Evolutionary conservation across 2,888 invertebrate species (phyloP), one percentile per base, ranked within the genome.

Genomic region (Candidula unifasciata): DNA sequence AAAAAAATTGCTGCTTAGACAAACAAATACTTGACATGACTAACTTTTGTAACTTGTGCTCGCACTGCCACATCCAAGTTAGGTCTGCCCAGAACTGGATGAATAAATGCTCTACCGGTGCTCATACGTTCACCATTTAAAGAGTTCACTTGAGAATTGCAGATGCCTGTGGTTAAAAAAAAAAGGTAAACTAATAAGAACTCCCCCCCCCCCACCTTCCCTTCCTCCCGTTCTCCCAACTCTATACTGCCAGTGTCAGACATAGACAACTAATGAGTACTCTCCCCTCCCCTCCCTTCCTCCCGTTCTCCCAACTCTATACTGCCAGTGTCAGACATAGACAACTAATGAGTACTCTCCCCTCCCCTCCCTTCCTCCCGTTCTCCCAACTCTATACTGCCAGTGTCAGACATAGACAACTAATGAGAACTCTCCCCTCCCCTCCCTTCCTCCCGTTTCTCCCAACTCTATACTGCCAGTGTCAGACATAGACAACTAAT

Each of bases 91-190:
- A 91, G 88, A 27, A 89, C 89, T 10, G 91, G 90, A 44, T 89
- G 80, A 0, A 93, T 88, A 82, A 89, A 93, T 21, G 92, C 91
- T 79, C 90, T 90, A 13, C 90, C 88, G 6, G 92, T 90, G 57
- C 92, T 91, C 80, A 89, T 89, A 8, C 93, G 88, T 27, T 89
- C 87, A 3, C 93, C 92, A 64, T 90, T 89, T 3, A 88, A 86
- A 0, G 90, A 89, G 1, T 90, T 92, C 8, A 85, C 82, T 78
- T 90, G 90, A 3, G 81, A 74, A 24, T 79, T 64, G 1, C 82
- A 80, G 24, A 89, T 86, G 3, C 91, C 91, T 91, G 84, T 13
- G 82, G 21, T 21, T 16, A 64, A 64, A 21, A 5, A 64, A 64
- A 13, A 21, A n/a, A 6, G n/a, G 5, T 24, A 13, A 64, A 64